A percentile compares a stretch with the other conserved stretches of the same genome.
Evolutionary conservation across 2,888 invertebrate species (phyloP).

Genomic region (Cephalotes varians): DNA sequence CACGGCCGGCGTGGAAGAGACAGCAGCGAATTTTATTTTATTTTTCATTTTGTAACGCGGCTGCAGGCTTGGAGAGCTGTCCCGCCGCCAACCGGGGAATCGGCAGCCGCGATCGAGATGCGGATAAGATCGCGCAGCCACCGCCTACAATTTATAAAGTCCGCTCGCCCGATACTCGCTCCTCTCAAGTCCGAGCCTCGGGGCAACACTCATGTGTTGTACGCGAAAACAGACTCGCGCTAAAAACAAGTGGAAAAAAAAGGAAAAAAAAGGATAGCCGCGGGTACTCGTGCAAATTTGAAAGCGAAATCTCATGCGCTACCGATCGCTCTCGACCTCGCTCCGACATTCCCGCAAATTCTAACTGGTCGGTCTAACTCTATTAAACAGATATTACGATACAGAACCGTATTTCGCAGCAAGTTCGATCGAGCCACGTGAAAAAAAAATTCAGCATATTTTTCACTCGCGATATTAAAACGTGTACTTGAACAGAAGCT

Average conservation of each 20-base stretch:
- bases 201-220: constrained; percentile 27
- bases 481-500: not conserved
- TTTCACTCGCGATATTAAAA: constrained; percentile 26
- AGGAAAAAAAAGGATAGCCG: constrained; percentile 28
- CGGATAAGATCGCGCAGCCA: constrained; percentile 75
- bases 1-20: constrained; percentile 61
- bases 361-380: not conserved
- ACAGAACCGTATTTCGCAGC: constrained; percentile 20
- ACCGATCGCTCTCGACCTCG: constrained; percentile 41
- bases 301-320: constrained; percentile 60
- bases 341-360: constrained; percentile 35
- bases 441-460: not conserved
- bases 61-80: constrained; percentile 67
- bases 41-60: constrained; percentile 81
- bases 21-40: constrained; percentile 74
- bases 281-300: constrained; percentile 37
- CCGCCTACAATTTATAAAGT: constrained; percentile 81
- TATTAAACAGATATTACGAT: constrained; percentile 9
- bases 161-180: constrained; percentile 51
- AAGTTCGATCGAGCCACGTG: not conserved
- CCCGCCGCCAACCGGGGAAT: constrained; percentile 67
- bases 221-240: constrained; percentile 1
- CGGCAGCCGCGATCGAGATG: constrained; percentile 79
- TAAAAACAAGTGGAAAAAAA: constrained; percentile 27
- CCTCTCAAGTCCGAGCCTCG: constrained; percentile 42